Base-by-base conservation (phyloP, 2,888 invertebrate genomes). In the Leptura quadrifasciata region DNA sequence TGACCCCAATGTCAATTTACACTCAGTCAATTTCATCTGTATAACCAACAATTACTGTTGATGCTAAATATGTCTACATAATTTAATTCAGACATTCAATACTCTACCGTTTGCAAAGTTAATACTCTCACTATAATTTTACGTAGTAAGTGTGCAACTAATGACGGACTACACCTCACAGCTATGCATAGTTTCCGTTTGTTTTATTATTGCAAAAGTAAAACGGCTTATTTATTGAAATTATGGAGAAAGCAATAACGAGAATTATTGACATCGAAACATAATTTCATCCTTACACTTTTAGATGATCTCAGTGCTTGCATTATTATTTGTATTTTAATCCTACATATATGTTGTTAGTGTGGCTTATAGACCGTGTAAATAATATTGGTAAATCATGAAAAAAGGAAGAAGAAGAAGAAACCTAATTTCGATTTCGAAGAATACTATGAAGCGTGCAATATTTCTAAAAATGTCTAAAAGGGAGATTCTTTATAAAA, bases 201-300 rank as follows among this genome's bases (percentile, higher is more conserved):
- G 57, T 57, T 57, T 60, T 27, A 8, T 60, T 47, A 24, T 24
- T 20, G 57, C 55, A 68, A 68, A 68, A 68, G 68, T 68, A 68
- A 68, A 68, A 68, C 57, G 57, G 20, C 3, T 27, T 31, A 15
- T 55, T 69, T 57, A 60, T 18, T 39, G 57, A 69, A 69, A 58
- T 58, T 69, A 21, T 21, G 58, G 69, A 69, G 69, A 69, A 69
- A 69, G 69, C 69, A 39, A 27, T 21, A 17, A 27, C 27, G n/a
- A 52, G 5, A 20, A 58, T 69, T 69, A 69, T 69, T 69, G 69
- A 69, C 69, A 69, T 69, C 57, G 17, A 58, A 69, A 69, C 69
- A 69, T 69, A 69, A 58, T 69, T 60, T 58, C 21, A 69, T 69
- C 5, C 20, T 55, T 68, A 8, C 31, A 27, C 67, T 67, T 57